A percentile compares a stretch with the other conserved stretches of the same genome.
phyloP scores from a whole-genome alignment of 2,797 vertebrate genomes.

The Anguilla marmorata region DNA sequence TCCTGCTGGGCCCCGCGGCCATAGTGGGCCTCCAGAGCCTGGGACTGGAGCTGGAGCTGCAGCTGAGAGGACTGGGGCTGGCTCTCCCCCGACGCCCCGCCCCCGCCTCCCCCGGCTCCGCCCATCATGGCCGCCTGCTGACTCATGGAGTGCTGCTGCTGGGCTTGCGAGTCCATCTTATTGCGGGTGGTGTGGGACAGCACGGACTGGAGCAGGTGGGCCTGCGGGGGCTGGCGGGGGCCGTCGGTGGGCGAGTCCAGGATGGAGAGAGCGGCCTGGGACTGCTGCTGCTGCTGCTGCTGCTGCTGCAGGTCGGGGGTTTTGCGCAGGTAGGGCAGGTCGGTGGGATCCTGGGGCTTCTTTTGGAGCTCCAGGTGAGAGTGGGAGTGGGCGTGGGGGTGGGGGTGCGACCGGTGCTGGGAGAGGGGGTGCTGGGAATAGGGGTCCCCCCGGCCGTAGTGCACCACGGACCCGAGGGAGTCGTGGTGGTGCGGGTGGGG shows the following conservation, averaged over 20 bases:
- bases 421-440: conserved; percentile 73
- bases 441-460: conserved; percentile 76
- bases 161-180: conserved; percentile 71
- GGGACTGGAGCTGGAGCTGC: conserved; percentile 82
- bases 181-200: conserved; percentile 82
- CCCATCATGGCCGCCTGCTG: conserved; percentile 82
- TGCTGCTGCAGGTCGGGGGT: conserved; percentile 69
- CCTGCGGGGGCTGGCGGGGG: conserved; percentile 63
- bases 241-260: conserved; percentile 83
- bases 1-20: conserved; percentile 70
- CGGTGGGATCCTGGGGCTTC: conserved; percentile 76
- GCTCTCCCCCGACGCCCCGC: conserved; percentile 32
- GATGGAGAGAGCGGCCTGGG: conserved; percentile 72
- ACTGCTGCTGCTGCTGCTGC: conserved; percentile 67
- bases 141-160: conserved; percentile 72
- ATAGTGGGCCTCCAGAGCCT: conserved; percentile 82
- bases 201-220: conserved; percentile 78
- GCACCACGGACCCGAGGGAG: conserved; percentile 84
- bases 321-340: conserved; percentile 77
- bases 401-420: conserved; percentile 77
- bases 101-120: conserved; percentile 68
- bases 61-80: conserved; percentile 80
- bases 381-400: conserved; percentile 64
- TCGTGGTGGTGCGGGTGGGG: conserved; percentile 70
- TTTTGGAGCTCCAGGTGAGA: conserved; percentile 84